Conservation (phyloP, 35 echinoderm and acorn worm species). For the Amphiura filiformis region DNA sequence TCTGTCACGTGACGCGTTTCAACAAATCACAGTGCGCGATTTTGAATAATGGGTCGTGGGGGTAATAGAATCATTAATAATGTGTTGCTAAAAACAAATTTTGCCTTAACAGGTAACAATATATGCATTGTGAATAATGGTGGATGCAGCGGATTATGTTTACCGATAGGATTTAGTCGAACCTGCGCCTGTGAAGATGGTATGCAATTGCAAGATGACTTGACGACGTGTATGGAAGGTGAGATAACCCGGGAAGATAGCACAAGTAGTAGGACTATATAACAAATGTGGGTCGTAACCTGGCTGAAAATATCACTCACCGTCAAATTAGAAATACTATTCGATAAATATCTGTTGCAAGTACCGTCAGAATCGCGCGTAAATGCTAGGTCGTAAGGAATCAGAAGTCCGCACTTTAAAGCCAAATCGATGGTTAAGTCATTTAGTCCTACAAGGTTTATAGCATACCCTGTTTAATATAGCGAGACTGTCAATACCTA, state of each 20-base stretch:
- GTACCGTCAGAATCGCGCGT: neutral
- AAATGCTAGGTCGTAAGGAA: neutral
- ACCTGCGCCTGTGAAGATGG: conserved; percentile 67
- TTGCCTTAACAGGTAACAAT: conserved; percentile 51
- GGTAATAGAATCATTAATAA: no score
- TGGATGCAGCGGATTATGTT: conserved; percentile 72
- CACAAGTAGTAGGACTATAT: neutral
- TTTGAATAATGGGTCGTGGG: no score
- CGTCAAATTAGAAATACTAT: neutral
- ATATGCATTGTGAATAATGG: conserved; percentile 69
- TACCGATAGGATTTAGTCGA: conserved; percentile 51
- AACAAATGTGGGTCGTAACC: neutral
- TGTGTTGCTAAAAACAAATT: no score
- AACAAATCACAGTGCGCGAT: no score
- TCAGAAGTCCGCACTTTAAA: no score
- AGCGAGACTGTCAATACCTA: no score
- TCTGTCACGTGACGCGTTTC: no score
- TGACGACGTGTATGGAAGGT: conserved; percentile 21
- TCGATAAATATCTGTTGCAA: neutral
- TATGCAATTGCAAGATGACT: conserved; percentile 26
- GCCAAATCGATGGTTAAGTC: no score
- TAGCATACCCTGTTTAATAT: no score
- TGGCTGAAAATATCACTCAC: neutral
- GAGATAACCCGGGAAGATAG: neutral
- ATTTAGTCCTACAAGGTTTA: no score